Percentiles rank a stretch among this genome's conserved stretches.
phyloP scores from a whole-genome alignment of 2,113 vertebrate genomes.

The Vicugna pacos region DNA sequence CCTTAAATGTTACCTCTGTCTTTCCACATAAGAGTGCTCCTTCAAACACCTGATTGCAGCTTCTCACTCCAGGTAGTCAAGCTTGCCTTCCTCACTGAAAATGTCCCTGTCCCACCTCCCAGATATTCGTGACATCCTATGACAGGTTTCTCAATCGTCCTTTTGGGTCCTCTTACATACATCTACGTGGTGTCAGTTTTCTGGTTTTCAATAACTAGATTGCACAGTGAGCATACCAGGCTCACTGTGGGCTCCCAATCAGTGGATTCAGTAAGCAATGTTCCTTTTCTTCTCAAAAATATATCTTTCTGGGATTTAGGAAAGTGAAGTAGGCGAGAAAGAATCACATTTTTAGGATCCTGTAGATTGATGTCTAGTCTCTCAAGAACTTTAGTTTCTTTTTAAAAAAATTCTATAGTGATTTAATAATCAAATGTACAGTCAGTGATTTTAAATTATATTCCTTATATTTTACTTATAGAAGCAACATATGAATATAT shows the following conservation, averaged over 20 bases:
- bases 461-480: constrained; percentile 12
- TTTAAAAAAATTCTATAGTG: neutral
- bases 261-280: neutral
- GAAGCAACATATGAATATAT: neutral
- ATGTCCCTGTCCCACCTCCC: neutral
- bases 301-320: neutral
- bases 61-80: neutral
- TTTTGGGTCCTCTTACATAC: neutral
- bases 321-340: neutral
- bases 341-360: neutral
- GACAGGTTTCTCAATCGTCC: neutral
- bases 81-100: neutral
- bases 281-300: neutral
- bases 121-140: neutral
- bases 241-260: neutral
- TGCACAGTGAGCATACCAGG: neutral
- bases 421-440: neutral
- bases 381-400: neutral
- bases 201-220: neutral
- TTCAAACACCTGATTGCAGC: neutral
- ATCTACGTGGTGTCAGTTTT: neutral
- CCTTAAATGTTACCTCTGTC: neutral
- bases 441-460: neutral
- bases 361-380: neutral
- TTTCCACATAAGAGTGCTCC: neutral